Evolutionary conservation across 2,797 vertebrate genomes (phyloP).

Genomic region (Geotria australis): DNA sequence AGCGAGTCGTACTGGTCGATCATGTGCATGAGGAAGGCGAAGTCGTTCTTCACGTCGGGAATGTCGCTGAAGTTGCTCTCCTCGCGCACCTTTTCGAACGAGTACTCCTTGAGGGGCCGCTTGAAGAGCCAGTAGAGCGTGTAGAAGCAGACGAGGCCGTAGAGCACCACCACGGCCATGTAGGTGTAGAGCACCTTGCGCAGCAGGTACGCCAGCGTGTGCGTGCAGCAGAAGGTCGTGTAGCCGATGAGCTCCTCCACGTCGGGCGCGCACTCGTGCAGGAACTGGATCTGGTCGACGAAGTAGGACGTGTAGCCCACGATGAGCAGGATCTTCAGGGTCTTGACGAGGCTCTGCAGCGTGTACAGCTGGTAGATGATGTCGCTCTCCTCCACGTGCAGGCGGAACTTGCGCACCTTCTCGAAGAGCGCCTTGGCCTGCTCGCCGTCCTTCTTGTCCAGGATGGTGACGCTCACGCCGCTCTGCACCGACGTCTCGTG

Average conservation of each 20-base stretch:
- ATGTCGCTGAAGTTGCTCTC: slow-evolving; percentile 98
- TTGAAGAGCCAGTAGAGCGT: slow-evolving; percentile 90
- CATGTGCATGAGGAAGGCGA: slow-evolving; percentile 95
- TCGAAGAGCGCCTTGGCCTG: slow-evolving; percentile 94
- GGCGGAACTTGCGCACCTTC: slow-evolving; percentile 81
- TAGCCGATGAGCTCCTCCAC: slow-evolving; percentile 87
- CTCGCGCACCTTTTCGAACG: slow-evolving; percentile 85
- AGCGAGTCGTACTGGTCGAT: slow-evolving; percentile 92
- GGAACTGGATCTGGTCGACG: slow-evolving; percentile 66
- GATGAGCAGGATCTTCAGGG: slow-evolving; percentile 83
- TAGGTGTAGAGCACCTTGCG: slow-evolving; percentile 86
- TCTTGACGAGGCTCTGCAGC: slow-evolving; percentile 81
- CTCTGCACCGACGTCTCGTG: slow-evolving; percentile 66
- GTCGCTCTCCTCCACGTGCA: slow-evolving; percentile 86
- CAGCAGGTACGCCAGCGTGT: slow-evolving; percentile 95
- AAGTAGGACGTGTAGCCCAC: slow-evolving; percentile 83
- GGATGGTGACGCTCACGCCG: slow-evolving; percentile 69
- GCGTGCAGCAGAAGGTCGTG: slow-evolving; percentile 56
- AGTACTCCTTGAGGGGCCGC: slow-evolving; percentile 81
- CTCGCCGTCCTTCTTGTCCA: slow-evolving; percentile 93
- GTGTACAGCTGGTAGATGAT: slow-evolving; percentile 87
- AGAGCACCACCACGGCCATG: slow-evolving; percentile 68
- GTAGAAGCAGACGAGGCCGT: slow-evolving; percentile 75
- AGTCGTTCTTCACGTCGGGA: slow-evolving; percentile 93
- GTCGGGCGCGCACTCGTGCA: slow-evolving; percentile 48